Base-by-base conservation (phyloP, 2,113 vertebrate species). In the Dasyornis broadbenti region DNA sequence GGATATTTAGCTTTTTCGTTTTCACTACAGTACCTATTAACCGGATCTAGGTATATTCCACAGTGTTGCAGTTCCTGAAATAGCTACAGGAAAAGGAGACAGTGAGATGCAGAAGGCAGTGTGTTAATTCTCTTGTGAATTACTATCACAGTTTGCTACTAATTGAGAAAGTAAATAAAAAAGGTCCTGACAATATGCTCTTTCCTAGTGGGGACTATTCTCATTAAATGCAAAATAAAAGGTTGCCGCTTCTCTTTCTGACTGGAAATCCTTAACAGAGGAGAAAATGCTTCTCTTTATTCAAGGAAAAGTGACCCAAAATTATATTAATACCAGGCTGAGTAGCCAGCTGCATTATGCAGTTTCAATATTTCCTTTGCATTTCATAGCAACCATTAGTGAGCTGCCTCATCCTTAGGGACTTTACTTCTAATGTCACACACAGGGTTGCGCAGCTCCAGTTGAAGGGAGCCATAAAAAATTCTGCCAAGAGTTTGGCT, bases 91-190 rank as follows among this genome's bases (percentile, higher is more conserved):
- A 71, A 91, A 72, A 93, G 72, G 66, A 96, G 94, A 95, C 94
- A 94, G 64, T 91, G 90, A 97, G 97, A 96, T 90, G 87, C 87
- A 97, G 85, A 96, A 97, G 85, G 61, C 82, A 82, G 56, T 93
- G 89, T 88, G 90, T 69, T 97, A 97, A 97, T 97, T 98, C 96
- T 95, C 96, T 91, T 94, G 89, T 96, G 97, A 97, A 97, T 97
- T 97, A 94, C 96, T 94, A 97, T 97, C 92, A 96, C 93, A 97
- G 97, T 97, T 97, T 97, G 93, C 96, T 95, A 93, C 95, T 97
- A 97, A 97, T 97, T 98, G 97, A 96, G 96, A 98, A 98, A 96
- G 96, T 96, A 97, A 96, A 98, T 96, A 97, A 97, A 97, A 96
- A 94, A 85, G 89, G 93, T 95, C 93, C 68, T 96, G 96, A 97